A percentile compares a stretch with the other conserved stretches of the same genome.
Conservation (phyloP, 2,888 invertebrate genomes). For the Lithophane semibrunnea region DNA sequence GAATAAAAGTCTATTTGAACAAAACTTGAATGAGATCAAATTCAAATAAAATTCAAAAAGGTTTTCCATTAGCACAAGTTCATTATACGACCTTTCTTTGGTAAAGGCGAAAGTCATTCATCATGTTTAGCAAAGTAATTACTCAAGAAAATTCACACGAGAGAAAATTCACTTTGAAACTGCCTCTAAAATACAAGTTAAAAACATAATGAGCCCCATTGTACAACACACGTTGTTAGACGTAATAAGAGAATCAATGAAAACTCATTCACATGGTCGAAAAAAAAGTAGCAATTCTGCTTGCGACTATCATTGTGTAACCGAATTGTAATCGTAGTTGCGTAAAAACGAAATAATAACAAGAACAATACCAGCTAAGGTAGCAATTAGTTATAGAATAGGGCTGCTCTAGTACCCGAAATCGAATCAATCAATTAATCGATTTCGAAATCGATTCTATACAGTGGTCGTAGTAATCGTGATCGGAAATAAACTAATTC, state of each 20-base stretch:
- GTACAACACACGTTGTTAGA: slow-evolving; percentile 37
- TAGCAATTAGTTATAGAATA: slow-evolving; percentile 74
- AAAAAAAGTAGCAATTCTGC: slow-evolving; percentile 57
- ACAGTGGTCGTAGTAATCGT: not conserved
- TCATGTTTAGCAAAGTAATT: slow-evolving; percentile 20
- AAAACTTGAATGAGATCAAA: not conserved
- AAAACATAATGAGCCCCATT: slow-evolving; percentile 59
- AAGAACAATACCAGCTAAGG: slow-evolving; percentile 74
- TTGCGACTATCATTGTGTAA: slow-evolving; percentile 62
- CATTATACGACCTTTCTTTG: not conserved
- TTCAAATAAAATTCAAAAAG: not conserved
- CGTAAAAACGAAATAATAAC: slow-evolving; percentile 75
- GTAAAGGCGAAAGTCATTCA: slow-evolving; percentile 36
- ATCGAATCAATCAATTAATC: slow-evolving; percentile 32
- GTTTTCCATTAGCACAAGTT: not conserved
- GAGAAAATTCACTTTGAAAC: slow-evolving; percentile 48
- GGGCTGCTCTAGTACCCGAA: slow-evolving; percentile 49
- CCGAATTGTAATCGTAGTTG: slow-evolving; percentile 67
- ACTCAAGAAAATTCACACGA: slow-evolving; percentile 42
- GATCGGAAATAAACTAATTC: slow-evolving; percentile 15
- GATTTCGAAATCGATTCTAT: slow-evolving; percentile 47
- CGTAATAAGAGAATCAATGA: slow-evolving; percentile 66
- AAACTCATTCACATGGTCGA: slow-evolving; percentile 66
- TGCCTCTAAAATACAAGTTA: slow-evolving; percentile 47
- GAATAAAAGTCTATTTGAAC: not conserved